Conservation (phyloP, 2,113 vertebrate genomes). For the Xenopus laevis region DNA sequence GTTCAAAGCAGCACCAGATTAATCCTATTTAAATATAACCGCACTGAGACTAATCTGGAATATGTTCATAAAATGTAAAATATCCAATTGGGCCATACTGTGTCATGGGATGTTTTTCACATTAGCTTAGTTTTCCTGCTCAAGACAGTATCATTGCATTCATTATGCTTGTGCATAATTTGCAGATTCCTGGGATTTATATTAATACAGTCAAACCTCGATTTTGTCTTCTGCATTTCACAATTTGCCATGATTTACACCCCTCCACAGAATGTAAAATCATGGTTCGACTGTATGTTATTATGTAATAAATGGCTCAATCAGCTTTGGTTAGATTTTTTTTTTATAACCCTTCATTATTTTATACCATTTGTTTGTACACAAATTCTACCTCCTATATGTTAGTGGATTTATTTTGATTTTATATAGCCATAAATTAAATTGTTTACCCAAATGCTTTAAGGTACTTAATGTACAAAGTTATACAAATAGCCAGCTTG, state of each 20-base stretch:
- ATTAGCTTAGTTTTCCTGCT: conserved; percentile 21
- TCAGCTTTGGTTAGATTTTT: conserved; percentile 29
- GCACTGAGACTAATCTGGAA: not conserved
- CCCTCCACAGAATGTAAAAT: too few species aligned
- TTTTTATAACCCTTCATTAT: not conserved
- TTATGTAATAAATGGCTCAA: conserved; percentile 16
- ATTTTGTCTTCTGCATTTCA: too few species aligned
- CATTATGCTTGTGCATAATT: not conserved
- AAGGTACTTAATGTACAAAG: conserved; percentile 26
- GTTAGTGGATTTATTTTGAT: not conserved
- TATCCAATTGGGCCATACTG: not conserved
- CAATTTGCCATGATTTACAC: too few species aligned
- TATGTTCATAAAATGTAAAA: not conserved
- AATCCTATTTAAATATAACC: not conserved
- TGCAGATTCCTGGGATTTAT: not conserved
- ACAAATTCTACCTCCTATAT: not conserved
- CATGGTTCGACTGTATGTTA: too few species aligned
- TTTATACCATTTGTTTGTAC: not conserved
- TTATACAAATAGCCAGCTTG: not conserved
- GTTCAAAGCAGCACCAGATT: conserved; percentile 32
- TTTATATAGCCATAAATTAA: not conserved
- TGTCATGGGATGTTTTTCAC: not conserved
- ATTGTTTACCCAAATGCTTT: conserved; percentile 4
- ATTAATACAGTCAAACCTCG: not conserved
- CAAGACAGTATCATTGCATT: conserved; percentile 3